phyloP scores from a whole-genome alignment of 1,140 invertebrate species.

The Oryctes rhinoceros region DNA sequence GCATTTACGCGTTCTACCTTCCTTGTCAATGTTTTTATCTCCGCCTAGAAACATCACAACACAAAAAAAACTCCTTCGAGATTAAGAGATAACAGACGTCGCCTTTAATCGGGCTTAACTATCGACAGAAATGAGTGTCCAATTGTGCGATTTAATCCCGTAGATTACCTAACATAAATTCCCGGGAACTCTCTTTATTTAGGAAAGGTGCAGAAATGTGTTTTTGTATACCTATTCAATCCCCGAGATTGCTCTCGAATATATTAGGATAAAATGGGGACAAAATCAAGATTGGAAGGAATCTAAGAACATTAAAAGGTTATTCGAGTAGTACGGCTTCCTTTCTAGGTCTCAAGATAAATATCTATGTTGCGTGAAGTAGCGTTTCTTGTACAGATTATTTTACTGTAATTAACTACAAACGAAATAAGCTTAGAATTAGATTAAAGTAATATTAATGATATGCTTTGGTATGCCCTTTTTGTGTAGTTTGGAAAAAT shows the following conservation, averaged over 20 bases:
- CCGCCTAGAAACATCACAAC: constrained; percentile 35
- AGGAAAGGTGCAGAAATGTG: constrained; percentile 29
- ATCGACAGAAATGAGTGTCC: constrained; percentile 29
- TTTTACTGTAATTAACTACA: background rate
- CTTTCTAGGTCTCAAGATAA: constrained; percentile 9
- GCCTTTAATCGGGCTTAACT: constrained; percentile 25
- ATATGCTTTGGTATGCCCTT: too few species aligned
- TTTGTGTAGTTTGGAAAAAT: too few species aligned
- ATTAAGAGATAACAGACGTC: constrained; percentile 34
- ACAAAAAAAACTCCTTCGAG: constrained; percentile 33
- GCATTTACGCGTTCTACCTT: constrained; percentile 30
- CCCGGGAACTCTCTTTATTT: constrained; percentile 26
- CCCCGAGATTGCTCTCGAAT: constrained; percentile 26
- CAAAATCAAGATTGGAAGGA: constrained; percentile 12
- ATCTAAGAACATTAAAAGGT: constrained; percentile 32
- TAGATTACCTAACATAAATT: constrained; percentile 37
- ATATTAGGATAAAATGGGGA: constrained; percentile 35
- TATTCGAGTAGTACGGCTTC: constrained; percentile 20
- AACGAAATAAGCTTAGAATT: background rate
- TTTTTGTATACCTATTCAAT: constrained; percentile 24
- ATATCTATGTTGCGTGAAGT: background rate
- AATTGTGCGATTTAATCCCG: constrained; percentile 35
- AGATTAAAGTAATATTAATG: background rate
- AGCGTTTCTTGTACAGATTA: constrained; percentile 22
- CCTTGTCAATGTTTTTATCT: constrained; percentile 25